Percentiles rank a stretch among this genome's conserved stretches.
Conservation (phyloP, 2,113 vertebrate genomes). For the Anolis sagrei region DNA sequence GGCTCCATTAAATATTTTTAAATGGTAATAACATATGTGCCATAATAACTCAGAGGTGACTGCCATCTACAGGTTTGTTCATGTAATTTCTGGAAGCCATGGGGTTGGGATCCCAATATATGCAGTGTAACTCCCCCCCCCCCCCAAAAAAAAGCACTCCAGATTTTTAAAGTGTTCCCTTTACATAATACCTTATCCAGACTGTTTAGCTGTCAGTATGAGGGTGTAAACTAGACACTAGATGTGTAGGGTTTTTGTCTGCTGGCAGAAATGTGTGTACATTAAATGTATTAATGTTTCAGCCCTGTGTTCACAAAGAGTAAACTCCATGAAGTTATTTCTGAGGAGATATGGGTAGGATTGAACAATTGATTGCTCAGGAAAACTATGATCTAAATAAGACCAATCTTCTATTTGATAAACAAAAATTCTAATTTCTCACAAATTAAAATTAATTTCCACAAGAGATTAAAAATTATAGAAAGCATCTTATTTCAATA, state of each 20-base stretch:
- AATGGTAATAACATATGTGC: not conserved
- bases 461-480: not conserved
- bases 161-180: not conserved
- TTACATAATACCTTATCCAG: not conserved
- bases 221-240: not conserved
- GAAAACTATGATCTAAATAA: not conserved
- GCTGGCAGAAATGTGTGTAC: too few relatives aligned
- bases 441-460: not conserved
- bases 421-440: not conserved
- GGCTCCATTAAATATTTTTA: not conserved
- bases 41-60: not conserved
- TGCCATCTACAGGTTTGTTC: constrained; percentile 7
- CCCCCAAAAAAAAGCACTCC: not conserved
- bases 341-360: not conserved
- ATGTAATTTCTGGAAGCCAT: not conserved
- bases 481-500: not conserved
- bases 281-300: not conserved
- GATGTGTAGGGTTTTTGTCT: not conserved
- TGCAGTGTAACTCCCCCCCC: not conserved
- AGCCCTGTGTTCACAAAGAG: not conserved
- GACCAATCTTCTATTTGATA: not conserved
- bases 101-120: not conserved
- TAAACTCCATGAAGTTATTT: not conserved
- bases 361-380: not conserved
- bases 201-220: not conserved